Conservation (phyloP, 2,797 vertebrate species). For the Ceyx erithaca region DNA sequence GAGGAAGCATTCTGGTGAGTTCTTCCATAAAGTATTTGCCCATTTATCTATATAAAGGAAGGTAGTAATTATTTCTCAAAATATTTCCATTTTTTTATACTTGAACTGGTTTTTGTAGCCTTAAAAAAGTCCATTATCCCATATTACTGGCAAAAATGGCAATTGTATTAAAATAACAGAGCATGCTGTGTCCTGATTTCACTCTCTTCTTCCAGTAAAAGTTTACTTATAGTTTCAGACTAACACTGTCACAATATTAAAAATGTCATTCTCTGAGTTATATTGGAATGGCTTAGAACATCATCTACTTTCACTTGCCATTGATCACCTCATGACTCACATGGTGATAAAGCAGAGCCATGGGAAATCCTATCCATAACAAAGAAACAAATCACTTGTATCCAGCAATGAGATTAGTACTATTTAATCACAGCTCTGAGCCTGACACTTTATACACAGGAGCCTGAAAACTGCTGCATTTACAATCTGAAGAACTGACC, state of each 20-base stretch:
- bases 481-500: background rate
- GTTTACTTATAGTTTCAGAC: background rate
- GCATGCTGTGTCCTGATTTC: background rate
- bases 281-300: background rate
- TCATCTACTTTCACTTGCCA: background rate
- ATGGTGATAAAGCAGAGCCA: background rate
- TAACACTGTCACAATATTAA: background rate
- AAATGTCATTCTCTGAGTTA: background rate
- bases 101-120: background rate
- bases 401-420: background rate
- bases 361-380: background rate
- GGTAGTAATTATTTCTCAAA: background rate
- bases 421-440: background rate
- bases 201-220: background rate
- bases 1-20: conserved; percentile 97
- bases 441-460: background rate
- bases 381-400: background rate
- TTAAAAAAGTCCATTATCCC: background rate
- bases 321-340: background rate
- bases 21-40: conserved; percentile 92
- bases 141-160: background rate
- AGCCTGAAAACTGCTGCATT: background rate
- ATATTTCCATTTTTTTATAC: background rate
- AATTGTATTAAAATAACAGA: background rate
- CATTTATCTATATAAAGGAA: conserved; percentile 88